Percentiles rank a stretch among this genome's conserved stretches.
These are phyloP conservation scores for Zosterops hypoxanthus DNA, from an alignment of 2,113 vertebrate genomes.

Conservation along the genomic window DNA sequence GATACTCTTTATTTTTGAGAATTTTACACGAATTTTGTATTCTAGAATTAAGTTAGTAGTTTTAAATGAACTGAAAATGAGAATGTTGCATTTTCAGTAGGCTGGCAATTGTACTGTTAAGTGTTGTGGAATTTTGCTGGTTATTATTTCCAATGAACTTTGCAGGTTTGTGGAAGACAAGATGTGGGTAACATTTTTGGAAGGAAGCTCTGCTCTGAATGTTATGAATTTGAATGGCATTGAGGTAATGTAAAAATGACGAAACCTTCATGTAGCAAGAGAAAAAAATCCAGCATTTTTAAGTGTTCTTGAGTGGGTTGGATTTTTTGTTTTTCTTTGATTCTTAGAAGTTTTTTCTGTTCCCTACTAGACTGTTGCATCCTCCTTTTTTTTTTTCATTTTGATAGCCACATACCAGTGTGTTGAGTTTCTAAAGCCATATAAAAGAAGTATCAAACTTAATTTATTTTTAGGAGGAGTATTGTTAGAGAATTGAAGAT, in stretches of 20 bases:
- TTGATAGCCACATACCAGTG: background rate
- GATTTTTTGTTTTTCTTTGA: background rate
- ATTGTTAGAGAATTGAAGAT: background rate
- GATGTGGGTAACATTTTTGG: conserved; percentile 99
- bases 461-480: background rate
- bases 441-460: background rate
- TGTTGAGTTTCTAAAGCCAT: background rate
- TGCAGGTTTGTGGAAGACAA: conserved; percentile 96
- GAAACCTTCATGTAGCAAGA: background rate
- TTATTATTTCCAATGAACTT: conserved; percentile 13
- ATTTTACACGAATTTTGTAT: background rate
- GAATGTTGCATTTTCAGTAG: background rate
- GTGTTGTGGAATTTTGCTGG: background rate
- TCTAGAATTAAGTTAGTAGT: background rate
- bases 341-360: background rate
- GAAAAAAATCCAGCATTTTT: background rate
- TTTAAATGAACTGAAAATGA: background rate
- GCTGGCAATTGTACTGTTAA: background rate
- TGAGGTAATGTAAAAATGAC: conserved; percentile 80
- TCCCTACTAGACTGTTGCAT: background rate
- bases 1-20: background rate
- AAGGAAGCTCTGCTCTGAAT: conserved; percentile 92
- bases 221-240: conserved; percentile 86
- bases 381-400: background rate
- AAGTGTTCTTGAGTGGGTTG: background rate